These are phyloP conservation scores for Phasia obesa DNA, from an alignment of 2,888 invertebrate genomes.

Conservation along the genomic window DNA sequence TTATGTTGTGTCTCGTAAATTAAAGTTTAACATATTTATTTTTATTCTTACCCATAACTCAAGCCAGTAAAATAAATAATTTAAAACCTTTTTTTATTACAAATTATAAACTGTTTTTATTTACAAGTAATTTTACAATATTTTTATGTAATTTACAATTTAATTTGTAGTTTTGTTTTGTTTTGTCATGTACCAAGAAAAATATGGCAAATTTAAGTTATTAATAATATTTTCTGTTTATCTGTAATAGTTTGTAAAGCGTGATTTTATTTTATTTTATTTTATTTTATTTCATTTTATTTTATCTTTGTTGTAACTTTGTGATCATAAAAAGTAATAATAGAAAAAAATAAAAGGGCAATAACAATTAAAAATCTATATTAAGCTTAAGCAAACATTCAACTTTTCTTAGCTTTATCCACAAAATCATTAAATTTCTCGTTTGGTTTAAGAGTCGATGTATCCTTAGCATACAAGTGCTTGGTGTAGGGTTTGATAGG, in stretches of 20 bases:
- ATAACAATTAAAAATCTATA: constrained; percentile 51
- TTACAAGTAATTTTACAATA: constrained; percentile 40
- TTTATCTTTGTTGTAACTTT: too few species aligned
- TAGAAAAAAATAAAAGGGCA: constrained; percentile 20
- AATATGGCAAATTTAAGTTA: constrained; percentile 55
- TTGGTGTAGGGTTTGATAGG: constrained; percentile 47
- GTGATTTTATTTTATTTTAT: constrained; percentile 24
- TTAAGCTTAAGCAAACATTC: constrained; percentile 27
- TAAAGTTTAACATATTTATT: too few species aligned
- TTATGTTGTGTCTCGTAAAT: too few species aligned
- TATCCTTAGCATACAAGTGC: constrained; percentile 55
- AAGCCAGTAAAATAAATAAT: too few species aligned
- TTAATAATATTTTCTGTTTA: not conserved
- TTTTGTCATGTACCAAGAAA: constrained; percentile 58
- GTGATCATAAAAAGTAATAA: not conserved
- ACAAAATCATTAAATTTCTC: constrained; percentile 39
- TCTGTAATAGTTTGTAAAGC: not conserved
- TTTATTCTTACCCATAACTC: too few species aligned
- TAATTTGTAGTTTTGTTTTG: not conserved
- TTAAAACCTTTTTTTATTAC: not conserved
- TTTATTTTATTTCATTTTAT: too few species aligned
- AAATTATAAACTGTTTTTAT: constrained; percentile 23
- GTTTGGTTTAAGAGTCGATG: constrained; percentile 16
- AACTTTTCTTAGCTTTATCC: constrained; percentile 54
- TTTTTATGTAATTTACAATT: constrained; percentile 6